phyloP scores from a whole-genome alignment of 2,888 invertebrate genomes.

The Lithosia quadra region DNA sequence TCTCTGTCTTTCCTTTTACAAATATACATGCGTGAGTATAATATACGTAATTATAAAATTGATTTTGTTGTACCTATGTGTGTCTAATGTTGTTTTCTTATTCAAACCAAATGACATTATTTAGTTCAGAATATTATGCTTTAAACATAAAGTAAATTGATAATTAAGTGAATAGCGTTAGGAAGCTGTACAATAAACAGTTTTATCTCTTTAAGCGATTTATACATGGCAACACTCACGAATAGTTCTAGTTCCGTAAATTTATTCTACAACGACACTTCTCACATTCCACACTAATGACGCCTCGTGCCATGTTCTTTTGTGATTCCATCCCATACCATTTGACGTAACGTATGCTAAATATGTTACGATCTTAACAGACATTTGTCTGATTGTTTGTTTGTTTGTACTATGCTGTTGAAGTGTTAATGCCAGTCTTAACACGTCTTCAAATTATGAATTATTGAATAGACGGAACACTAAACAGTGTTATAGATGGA shows the following conservation, averaged over 20 bases:
- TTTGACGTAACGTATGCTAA: conserved; percentile 41
- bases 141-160: not conserved
- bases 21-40: no score
- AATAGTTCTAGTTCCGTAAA: conserved; percentile 10
- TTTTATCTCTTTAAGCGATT: not conserved
- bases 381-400: conserved; percentile 60
- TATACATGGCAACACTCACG: not conserved
- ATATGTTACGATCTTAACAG: conserved; percentile 32
- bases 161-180: not conserved
- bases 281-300: conserved; percentile 20
- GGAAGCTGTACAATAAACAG: not conserved
- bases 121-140: not conserved
- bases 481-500: conserved; percentile 55
- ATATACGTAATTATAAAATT: no score
- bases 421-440: conserved; percentile 79
- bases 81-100: not conserved
- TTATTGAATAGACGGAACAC: conserved; percentile 72
- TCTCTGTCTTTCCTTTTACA: no score
- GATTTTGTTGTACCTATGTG: not conserved
- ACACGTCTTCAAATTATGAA: conserved; percentile 78
- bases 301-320: conserved; percentile 7
- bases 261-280: not conserved
- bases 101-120: not conserved
- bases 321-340: conserved; percentile 11
- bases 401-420: conserved; percentile 70